Evolutionary conservation across 2,797 vertebrate species (phyloP), one percentile per base, ranked within the genome.

Genomic region (Chelidonichthys spinosus): DNA sequence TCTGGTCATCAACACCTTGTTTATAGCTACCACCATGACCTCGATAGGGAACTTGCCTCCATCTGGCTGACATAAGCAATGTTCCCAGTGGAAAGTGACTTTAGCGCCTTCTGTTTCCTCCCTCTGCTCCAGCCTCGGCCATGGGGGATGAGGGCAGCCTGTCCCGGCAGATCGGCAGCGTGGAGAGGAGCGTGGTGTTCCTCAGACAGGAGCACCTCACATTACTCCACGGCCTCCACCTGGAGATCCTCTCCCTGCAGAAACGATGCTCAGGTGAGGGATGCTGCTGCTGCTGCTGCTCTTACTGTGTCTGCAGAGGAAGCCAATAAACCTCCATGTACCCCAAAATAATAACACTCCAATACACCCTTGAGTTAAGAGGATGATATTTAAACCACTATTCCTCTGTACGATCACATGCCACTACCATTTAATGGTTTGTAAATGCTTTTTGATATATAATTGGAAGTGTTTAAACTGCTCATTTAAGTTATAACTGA

Each of bases 201-300:
- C 94, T 99, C 79, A 95, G 97, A 76, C 96, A 98, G 90, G 97
- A 99, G 89, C 98, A 99, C 90, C 94, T 97, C 87, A 94, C 96
- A 53, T 75, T 99, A 79, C 96, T 99, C 33, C 96, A 97, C 0
- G 97, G 95, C 83, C 95, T 99, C 84, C 98, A 99, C 90, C 93
- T 97, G 92, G 98, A 99, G 92, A 97, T 98, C 92, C 95, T 98
- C 14, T 96, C 96, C 79, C 78, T 99, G 88, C 97, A 99, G 94
- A 99, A 98, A 83, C 95, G 96, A 89, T 99, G 97, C 90, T 95
- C 96, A 93, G 98, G 98, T 99, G 89, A 95, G 93, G 5, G 6
- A 5, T 36, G 0, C 33, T 44, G 33, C 18, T 71, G 17, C 11
- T 25, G 14, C 10, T 64, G 40, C 3, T 37, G 4, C 32, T 6